Conservation (phyloP, 2,113 vertebrate species). For the Perca schrenkii region DNA sequence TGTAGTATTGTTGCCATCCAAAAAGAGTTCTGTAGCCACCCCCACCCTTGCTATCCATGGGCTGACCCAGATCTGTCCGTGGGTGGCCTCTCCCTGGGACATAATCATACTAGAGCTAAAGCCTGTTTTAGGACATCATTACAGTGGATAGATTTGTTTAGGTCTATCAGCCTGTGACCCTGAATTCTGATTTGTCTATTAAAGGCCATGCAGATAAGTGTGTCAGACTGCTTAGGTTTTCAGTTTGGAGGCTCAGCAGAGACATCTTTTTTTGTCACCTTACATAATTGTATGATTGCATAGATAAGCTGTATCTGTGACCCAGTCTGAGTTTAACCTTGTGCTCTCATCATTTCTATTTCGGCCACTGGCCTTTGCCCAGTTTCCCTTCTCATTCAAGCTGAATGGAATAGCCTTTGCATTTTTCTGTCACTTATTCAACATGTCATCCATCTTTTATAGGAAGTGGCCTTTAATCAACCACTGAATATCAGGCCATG, state of each 20-base stretch:
- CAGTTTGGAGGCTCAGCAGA: neutral
- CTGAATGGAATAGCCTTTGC: neutral
- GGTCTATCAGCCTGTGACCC: neutral
- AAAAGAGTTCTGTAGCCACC: slow-evolving; percentile 29
- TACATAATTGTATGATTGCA: neutral
- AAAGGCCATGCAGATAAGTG: neutral
- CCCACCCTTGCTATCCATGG: slow-evolving; percentile 35
- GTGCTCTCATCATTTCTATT: slow-evolving; percentile 14
- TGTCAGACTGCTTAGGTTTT: neutral
- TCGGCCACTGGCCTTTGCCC: neutral
- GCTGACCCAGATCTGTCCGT: slow-evolving; percentile 69
- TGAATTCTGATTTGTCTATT: slow-evolving; percentile 12
- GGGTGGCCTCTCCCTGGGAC: slow-evolving; percentile 50
- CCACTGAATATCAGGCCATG: neutral
- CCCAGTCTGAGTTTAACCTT: slow-evolving; percentile 2
- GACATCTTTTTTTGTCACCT: neutral
- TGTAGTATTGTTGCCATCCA: slow-evolving; percentile 44
- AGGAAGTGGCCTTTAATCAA: neutral
- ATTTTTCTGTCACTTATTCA: neutral
- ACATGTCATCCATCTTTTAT: neutral
- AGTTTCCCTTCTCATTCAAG: slow-evolving; percentile 7
- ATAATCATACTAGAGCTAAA: slow-evolving; percentile 44
- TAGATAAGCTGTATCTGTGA: neutral
- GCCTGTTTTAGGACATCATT: slow-evolving; percentile 37
- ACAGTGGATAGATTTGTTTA: slow-evolving; percentile 14